Conservation (phyloP, 1,140 invertebrate genomes). For the Drosophila yakuba region DNA sequence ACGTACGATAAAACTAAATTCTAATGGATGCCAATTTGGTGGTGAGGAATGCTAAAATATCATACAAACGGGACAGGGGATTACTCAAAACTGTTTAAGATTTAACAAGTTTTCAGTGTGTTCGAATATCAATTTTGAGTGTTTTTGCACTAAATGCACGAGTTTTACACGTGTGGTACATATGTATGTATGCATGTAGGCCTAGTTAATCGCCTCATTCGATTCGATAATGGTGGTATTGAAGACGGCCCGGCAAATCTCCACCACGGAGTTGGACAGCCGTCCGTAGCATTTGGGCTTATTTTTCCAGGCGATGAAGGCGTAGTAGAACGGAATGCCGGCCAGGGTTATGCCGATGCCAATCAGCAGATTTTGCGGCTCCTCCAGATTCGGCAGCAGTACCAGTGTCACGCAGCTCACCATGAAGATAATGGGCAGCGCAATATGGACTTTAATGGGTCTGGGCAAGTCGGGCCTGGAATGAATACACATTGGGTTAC, state of each 20-base stretch:
- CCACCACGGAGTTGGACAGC: constrained; percentile 67
- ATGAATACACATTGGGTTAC: background rate
- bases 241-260: constrained; percentile 78
- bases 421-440: constrained; percentile 93
- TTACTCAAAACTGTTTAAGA: constrained; percentile 19
- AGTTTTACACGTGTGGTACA: background rate
- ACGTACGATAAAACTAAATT: constrained; percentile 31
- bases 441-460: constrained; percentile 93
- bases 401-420: constrained; percentile 93
- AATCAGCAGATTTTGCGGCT: constrained; percentile 92
- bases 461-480: constrained; percentile 89
- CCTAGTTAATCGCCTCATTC: constrained; percentile 64
- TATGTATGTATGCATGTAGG: constrained; percentile 35
- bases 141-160: constrained; percentile 53
- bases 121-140: constrained; percentile 50
- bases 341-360: constrained; percentile 93
- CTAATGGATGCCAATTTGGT: constrained; percentile 34
- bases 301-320: constrained; percentile 94
- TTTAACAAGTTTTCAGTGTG: constrained; percentile 3
- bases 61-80: constrained; percentile 41
- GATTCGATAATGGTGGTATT: constrained; percentile 80
- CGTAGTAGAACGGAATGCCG: constrained; percentile 95
- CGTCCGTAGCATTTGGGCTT: constrained; percentile 86
- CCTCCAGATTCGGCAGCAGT: constrained; percentile 91
- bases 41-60: constrained; percentile 69